Evolutionary conservation across 2,888 invertebrate species (phyloP).

Genomic region (Rhabditoides inermis): DNA sequence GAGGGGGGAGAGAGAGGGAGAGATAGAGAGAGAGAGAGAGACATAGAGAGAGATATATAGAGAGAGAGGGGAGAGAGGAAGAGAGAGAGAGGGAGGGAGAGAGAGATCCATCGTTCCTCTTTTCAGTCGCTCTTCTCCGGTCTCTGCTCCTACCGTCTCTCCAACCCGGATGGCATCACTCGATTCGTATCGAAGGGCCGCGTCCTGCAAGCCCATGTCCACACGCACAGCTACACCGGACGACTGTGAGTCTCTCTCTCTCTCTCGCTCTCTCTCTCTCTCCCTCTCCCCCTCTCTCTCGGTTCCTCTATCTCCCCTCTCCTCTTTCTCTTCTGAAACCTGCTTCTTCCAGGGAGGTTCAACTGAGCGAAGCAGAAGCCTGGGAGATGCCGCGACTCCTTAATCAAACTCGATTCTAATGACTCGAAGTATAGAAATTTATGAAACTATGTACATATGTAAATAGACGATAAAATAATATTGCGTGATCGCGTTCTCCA

Average conservation of each 20-base stretch:
- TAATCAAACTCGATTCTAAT: too few species aligned
- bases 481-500: too few species aligned
- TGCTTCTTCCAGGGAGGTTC: too few species aligned
- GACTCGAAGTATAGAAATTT: too few species aligned
- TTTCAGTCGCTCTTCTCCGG: neutral
- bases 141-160: neutral
- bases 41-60: too few species aligned
- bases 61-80: too few species aligned
- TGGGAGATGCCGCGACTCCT: too few species aligned
- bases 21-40: neutral
- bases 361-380: too few species aligned
- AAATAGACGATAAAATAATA: too few species aligned
- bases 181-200: neutral
- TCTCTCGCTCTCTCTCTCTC: conserved; percentile 2
- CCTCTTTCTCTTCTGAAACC: conserved; percentile 4
- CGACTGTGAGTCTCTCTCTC: conserved; percentile 1
- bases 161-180: neutral
- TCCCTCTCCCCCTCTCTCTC: neutral
- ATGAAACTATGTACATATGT: too few species aligned
- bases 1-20: neutral
- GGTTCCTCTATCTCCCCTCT: neutral
- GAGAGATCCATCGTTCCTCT: neutral
- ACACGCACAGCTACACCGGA: neutral
- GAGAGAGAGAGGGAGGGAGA: neutral
- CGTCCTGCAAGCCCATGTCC: neutral